A percentile compares a stretch with the other conserved stretches of the same genome.
Conservation (phyloP, 1,140 invertebrate species). For the Hypsibius dujardini region DNA sequence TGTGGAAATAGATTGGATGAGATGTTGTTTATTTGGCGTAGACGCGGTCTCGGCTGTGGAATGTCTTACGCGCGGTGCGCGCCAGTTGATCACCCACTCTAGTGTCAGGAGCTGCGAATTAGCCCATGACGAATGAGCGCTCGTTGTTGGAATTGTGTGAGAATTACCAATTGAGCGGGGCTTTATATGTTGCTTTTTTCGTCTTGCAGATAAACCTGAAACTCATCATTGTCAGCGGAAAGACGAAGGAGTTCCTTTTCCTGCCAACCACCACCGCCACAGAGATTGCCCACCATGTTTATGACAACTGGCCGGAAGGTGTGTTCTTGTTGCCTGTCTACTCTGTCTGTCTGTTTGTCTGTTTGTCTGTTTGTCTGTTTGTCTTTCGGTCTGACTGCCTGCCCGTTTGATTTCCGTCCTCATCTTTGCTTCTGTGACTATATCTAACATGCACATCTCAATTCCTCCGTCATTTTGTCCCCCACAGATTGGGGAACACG, state of each 20-base stretch:
- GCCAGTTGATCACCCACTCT: background rate
- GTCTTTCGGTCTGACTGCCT: no score
- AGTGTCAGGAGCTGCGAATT: background rate
- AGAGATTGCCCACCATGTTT: constrained; percentile 94
- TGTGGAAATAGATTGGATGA: background rate
- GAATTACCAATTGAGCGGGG: background rate
- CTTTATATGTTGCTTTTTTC: constrained; percentile 18
- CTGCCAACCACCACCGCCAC: constrained; percentile 85
- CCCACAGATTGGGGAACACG: constrained; percentile 81
- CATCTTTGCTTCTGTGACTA: no score
- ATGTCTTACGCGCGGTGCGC: background rate
- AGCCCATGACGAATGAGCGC: background rate
- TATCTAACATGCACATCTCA: background rate
- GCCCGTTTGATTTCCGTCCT: no score
- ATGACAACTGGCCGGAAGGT: constrained; percentile 82
- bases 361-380: no score
- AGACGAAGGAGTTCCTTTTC: constrained; percentile 97
- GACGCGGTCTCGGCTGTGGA: background rate
- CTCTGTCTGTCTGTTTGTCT: no score
- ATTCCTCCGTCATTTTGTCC: constrained; percentile 30
- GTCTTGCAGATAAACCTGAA: constrained; percentile 66
- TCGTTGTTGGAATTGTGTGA: background rate
- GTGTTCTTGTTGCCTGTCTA: background rate
- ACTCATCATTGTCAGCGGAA: constrained; percentile 89
- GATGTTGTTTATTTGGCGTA: background rate